Base-by-base conservation (phyloP, 2,888 invertebrate species). In the Furcula furcula region DNA sequence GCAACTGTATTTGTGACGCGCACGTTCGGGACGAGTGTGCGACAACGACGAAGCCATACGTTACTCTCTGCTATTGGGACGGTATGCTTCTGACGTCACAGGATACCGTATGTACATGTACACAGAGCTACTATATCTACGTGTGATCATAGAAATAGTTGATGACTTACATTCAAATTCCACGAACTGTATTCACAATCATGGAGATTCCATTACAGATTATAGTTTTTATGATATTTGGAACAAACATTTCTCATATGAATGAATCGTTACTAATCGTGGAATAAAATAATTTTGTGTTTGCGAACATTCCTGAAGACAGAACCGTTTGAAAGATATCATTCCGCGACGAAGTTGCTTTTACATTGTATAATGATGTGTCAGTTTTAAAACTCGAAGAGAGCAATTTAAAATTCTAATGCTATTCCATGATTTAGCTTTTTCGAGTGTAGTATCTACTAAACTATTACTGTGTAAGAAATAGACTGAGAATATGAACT, bases 131-230 rank as follows among this genome's bases (percentile, higher is more conserved):
- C 50, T 49, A 46, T 51, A 58, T 61, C 53, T 69, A 75, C 73
- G 72, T 76, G 70, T 70, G 69, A 58, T 48, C 72, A 64, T 21
- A 70, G 68, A 83, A 85, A 86, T 86, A 87, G 82, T 83, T 69
- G 73, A 74, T 84, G 78, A 81, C 71, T 75, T 75, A 76, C 68
- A 75, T 65, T 66, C 52, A 45, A 58, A 71, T 78, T 72, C 73
- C 70, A 49, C 46, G 59, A 64, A 72, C 60, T 68, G 16, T 66
- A 68, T 75, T 75, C 79, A 76, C 72, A 79, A 73, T 76, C 63
- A 55, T 59, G 44, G 55, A 37, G 50, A 56, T 62, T 53, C 45
- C 55, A 65, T 51, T 53, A 42, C 40, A 46, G 33, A 46, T 46
- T 45, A 28, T 7, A 29, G 9, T 41, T 46, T 9, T 20, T 20